Conservation (phyloP, 2,113 vertebrate species). For the Bucco capensis region DNA sequence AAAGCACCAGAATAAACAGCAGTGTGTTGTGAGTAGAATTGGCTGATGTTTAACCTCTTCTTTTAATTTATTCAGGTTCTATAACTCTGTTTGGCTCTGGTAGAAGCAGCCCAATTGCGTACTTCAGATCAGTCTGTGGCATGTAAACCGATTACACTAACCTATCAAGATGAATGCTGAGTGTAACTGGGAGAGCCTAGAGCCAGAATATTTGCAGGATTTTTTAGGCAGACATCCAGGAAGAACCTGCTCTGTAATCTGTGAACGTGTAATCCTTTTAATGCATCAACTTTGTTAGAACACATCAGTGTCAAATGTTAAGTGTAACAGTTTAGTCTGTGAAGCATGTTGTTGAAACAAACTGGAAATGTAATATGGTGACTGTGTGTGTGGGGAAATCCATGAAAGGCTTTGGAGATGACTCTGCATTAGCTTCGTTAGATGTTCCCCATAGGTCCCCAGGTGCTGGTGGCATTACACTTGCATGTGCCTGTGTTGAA, state of each 20-base stretch:
- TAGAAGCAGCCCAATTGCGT: not conserved
- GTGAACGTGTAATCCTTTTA: conserved; percentile 48
- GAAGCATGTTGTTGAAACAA: conserved; percentile 1
- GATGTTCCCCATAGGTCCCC: not conserved
- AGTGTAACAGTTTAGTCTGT: conserved; percentile 1
- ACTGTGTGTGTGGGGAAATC: not conserved
- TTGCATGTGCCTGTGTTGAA: not conserved
- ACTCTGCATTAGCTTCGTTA: not conserved
- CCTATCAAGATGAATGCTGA: not conserved
- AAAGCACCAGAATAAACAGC: conserved; percentile 32
- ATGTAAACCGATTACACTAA: not conserved
- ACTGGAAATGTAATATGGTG: not conserved
- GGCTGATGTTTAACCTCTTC: conserved; percentile 11
- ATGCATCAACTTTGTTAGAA: not conserved
- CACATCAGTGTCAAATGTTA: conserved; percentile 56
- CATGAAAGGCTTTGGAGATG: not conserved
- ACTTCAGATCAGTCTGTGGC: not conserved
- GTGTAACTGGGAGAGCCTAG: not conserved
- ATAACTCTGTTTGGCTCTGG: not conserved
- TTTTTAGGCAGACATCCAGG: conserved; percentile 10
- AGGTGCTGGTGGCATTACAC: not conserved
- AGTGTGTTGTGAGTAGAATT: not conserved
- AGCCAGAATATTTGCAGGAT: not conserved
- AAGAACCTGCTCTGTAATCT: conserved; percentile 48
- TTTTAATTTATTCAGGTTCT: conserved; percentile 25